Base-by-base conservation (phyloP, 1,140 invertebrate genomes). In the Monomorium pharaonis region DNA sequence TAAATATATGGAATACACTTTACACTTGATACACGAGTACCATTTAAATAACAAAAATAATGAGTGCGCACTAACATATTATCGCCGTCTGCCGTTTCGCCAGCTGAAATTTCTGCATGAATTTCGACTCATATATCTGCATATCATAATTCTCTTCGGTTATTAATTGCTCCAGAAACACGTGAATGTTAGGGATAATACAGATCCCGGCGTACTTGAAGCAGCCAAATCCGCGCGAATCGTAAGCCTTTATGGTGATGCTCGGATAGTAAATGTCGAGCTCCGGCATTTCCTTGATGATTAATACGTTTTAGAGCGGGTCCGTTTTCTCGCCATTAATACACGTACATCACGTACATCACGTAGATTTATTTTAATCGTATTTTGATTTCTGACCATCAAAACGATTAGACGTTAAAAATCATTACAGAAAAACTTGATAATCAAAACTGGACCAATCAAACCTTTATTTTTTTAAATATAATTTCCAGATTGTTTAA, bases 161-260 rank as follows among this genome's bases (percentile, higher is more conserved):
- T 85, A 95, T 92, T 80, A 95, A 91, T 86, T 93, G 85, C 51
- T 93, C 89, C 33, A 94, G 74, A 78, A 95, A n/a, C 37, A 91
- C 86, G 78, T 92, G 58, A 62, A 93, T 88, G 18, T 91, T 93
- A 4, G 94, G 94, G 18, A 94, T 78, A 51, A 95, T 92, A 86
- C 95, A 95, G 16, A 95, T 94, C 12, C 96, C 96, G 14, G 94
- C 92, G 81, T 95, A 96, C 27, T 95, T 92, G 75, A 95, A 96
- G 78, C 95, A 95, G 24, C 96, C 96, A 86, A 96, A 96, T 76
- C 95, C 95, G 75, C 95, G 94, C 21, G 95, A 96, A 85, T 97
- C 96, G 84, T 95, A 96, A n/a, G 96, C 92, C 90, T 95, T 96
- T 75, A 97, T 94, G 9, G 91, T 95, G 16, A 97, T 91, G 27